Conservation (phyloP, 2,888 invertebrate genomes). For the Abscondita cerata region DNA sequence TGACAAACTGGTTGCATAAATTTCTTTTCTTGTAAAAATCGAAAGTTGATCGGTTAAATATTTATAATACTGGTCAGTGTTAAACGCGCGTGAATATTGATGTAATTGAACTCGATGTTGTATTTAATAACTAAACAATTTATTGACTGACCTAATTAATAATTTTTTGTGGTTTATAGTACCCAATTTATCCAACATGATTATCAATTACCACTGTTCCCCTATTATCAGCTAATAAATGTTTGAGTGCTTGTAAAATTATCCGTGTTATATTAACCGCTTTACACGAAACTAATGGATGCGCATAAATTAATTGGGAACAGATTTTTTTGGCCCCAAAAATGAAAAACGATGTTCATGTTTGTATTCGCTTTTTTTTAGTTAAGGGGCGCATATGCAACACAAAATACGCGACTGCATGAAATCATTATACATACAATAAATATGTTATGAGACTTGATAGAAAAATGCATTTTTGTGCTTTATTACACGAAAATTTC, state of each 20-base stretch:
- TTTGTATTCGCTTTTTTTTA: too few species aligned
- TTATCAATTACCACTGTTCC: constrained; percentile 18
- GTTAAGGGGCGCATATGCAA: background rate
- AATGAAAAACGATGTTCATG: too few species aligned
- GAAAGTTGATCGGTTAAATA: constrained; percentile 2
- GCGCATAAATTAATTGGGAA: background rate
- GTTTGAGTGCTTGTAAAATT: constrained; percentile 10
- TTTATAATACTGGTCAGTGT: constrained; percentile 52
- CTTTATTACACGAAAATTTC: too few species aligned
- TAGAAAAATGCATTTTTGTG: too few species aligned
- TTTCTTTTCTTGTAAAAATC: background rate
- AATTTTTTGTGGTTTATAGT: constrained; percentile 36
- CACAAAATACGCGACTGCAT: constrained; percentile 1
- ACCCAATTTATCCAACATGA: constrained; percentile 17
- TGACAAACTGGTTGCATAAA: constrained; percentile 42
- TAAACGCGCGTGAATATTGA: constrained; percentile 56
- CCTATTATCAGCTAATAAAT: constrained; percentile 20
- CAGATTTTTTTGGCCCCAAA: too few species aligned
- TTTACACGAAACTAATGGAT: background rate
- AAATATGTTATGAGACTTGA: too few species aligned
- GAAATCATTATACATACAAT: too few species aligned
- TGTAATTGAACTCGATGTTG: constrained; percentile 56
- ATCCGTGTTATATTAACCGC: constrained; percentile 1
- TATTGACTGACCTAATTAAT: constrained; percentile 44
- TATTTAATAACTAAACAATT: constrained; percentile 53